Evolutionary conservation across 2,888 invertebrate species (phyloP).

Genomic region (Calameuta filiformis): DNA sequence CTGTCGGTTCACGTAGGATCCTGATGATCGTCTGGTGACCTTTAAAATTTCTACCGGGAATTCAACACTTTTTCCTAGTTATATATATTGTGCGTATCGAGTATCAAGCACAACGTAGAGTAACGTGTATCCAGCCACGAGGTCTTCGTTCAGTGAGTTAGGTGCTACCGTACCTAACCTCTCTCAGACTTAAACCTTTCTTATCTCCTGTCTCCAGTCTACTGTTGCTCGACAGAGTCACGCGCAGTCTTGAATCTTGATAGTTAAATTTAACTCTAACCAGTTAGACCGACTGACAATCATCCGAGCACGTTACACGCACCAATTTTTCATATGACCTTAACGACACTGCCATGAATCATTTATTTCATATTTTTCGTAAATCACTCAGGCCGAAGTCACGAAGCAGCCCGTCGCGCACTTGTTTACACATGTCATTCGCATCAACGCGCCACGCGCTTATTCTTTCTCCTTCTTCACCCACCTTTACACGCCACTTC

Average conservation of each 20-base stretch:
- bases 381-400: not conserved
- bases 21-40: not conserved
- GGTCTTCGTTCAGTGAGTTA: not conserved
- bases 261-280: not conserved
- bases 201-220: not conserved
- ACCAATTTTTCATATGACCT: not conserved
- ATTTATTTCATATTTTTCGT: not conserved
- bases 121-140: not conserved
- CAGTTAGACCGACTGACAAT: not conserved
- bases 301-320: not conserved
- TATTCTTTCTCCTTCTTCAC: constrained; percentile 24
- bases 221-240: not conserved
- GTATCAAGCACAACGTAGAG: not conserved
- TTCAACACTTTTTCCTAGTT: not conserved
- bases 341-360: not conserved
- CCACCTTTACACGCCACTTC: not conserved
- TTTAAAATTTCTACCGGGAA: not conserved
- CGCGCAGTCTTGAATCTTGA: not conserved
- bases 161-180: not conserved
- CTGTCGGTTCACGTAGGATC: not conserved
- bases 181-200: not conserved
- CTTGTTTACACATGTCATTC: constrained; percentile 7
- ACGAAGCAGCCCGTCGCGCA: not conserved
- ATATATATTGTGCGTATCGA: not conserved
- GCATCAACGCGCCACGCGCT: constrained; percentile 14